A percentile compares a stretch with the other conserved stretches of the same genome.
Conservation (phyloP, 2,888 invertebrate genomes). For the Morpho deidamia region DNA sequence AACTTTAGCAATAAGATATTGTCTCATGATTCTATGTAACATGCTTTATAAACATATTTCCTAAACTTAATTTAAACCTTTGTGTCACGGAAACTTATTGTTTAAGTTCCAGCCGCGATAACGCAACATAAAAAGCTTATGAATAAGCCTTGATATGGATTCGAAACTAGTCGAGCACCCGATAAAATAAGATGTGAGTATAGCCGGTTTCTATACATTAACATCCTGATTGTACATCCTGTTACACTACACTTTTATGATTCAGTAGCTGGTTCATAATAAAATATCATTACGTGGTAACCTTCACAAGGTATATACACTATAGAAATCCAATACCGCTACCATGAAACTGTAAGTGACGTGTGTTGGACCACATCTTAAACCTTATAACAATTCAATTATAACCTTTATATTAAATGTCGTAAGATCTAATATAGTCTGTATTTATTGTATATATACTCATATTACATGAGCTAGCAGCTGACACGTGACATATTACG, state of each 20-base stretch:
- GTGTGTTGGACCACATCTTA: background rate
- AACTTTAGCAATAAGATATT: no score
- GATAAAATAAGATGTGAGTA: no score
- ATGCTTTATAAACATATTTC: no score
- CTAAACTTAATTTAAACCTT: no score
- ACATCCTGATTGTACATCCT: background rate
- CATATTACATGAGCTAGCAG: constrained; percentile 8
- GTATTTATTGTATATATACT: background rate
- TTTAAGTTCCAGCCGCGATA: no score
- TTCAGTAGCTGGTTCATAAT: constrained; percentile 4
- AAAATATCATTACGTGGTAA: constrained; percentile 14
- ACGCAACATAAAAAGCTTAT: no score
- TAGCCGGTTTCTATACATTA: no score
- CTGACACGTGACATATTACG: constrained; percentile 15
- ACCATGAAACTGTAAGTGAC: constrained; percentile 36
- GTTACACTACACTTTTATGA: constrained; percentile 1
- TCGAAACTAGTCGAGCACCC: no score
- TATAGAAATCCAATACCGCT: constrained; percentile 48
- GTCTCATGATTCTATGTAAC: no score
- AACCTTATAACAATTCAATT: background rate
- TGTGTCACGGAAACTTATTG: no score
- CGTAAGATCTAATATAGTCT: background rate
- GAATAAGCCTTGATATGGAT: no score
- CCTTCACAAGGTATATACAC: constrained; percentile 40
- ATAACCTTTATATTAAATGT: background rate